Base-by-base conservation (phyloP, 2,888 invertebrate genomes). In the Tanaodytes sp. region DNA sequence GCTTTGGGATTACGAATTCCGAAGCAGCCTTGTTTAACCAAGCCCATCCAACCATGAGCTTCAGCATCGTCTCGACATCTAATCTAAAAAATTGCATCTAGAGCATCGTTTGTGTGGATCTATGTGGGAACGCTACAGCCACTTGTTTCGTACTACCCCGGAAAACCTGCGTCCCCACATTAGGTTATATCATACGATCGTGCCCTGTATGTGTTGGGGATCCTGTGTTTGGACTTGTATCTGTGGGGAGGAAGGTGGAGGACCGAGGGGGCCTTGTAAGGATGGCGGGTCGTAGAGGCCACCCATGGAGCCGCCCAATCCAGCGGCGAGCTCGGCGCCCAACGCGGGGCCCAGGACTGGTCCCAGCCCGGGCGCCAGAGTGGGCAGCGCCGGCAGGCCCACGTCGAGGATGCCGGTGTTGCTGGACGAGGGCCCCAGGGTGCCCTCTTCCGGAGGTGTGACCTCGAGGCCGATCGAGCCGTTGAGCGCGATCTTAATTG, bases 181-280 rank as follows among this genome's bases (percentile, higher is more conserved):
- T 72, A 93, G 92, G 90, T 94, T 91, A 89, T 94, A 94, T 95
- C 94, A 95, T 93, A 95, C 95, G 86, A 95, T 94, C 82, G 95
- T 95, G 76, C 95, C 95, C 86, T 94, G 94, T 71, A 94, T 87
- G 81, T 93, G 92, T 82, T 92, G 92, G 14, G 92, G 89, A 80
- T 91, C 91, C 16, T 87, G 84, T 3, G 82, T 83, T 80, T 74
- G 81, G 78, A 73, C 79, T 71, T 76, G 87, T 68, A 86, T 73
- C 55, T 76, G 76, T 2, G 75, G 73, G 3, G 77, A 68, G 72
- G 70, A 48, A 0, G 63, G 36, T 39, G 62, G 74, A 1, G 76
- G 75, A 15, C 78, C 75, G 51, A 77, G 71, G 23, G 67, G 73
- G 20, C 85, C 86, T 73, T 85, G 84, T 37, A 85, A 80, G 27